Evolutionary conservation across 2,113 vertebrate species (phyloP), one percentile per base, ranked within the genome.

Genomic region (Clupea harengus): DNA sequence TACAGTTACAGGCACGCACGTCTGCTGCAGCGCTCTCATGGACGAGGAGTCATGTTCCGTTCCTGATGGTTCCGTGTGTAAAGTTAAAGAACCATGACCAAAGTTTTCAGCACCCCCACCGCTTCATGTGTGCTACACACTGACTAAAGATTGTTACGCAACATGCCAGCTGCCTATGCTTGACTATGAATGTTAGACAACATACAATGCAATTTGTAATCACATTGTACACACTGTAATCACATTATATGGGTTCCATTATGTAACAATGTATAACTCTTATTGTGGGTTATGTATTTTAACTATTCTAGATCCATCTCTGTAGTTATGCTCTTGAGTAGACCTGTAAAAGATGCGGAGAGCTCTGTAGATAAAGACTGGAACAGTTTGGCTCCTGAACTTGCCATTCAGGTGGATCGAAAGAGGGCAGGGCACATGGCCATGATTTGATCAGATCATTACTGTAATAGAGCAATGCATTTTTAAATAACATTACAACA

Each of bases 1-100:
- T 81, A 81, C 64, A 82, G 52, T 11, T 88, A 88, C 39, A 60
- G 39, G 75, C 80, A 85, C 64, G 64, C 64, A 25, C 11, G 64
- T 72, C 64, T 72, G 64, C 8, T 72, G 15, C 64, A 72, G 7
- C 13, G 28, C 64, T 32, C 64, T 72, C 64, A 9, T 25, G 15
- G 8, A 11, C 25, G 7, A 72, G 64, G 64, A 72, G 64, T 32
- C 25, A 28, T 20, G 54, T 60, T 60, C 54, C 20, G 4, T 60
- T 60, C 54, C 20, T 3, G 54, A 60, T 20, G 18, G 54, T 60
- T 60, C 54, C 4, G 20, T 60, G 54, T 60, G 54, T 7, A 60
- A 54, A 22, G 18, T 60, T 60, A 60, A 60, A 60, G 18, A 60
- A 60, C 54, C 20, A 7, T 60, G 54, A 60, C 18, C 2, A 49